Evolutionary conservation across 2,113 vertebrate genomes (phyloP).

Genomic region (Glareola pratincola): DNA sequence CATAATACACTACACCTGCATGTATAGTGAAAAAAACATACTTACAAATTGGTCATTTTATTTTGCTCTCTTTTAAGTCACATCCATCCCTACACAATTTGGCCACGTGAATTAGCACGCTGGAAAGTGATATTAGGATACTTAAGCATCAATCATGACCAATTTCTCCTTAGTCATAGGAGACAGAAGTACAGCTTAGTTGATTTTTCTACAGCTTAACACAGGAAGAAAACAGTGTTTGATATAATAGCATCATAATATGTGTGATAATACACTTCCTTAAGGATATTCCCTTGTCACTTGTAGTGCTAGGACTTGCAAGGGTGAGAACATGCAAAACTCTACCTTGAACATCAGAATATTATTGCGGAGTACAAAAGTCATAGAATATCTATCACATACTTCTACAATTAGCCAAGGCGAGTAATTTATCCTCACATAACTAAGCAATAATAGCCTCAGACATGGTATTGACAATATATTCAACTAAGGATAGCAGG

Average conservation of each 20-base stretch:
- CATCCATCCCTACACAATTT: not conserved
- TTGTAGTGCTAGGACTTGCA: not conserved
- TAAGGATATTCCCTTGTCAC: not conserved
- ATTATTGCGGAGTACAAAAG: not conserved
- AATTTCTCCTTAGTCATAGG: not conserved
- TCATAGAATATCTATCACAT: not conserved
- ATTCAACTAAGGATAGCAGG: not conserved
- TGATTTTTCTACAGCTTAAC: not conserved
- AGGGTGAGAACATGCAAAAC: not conserved
- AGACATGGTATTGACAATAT: not conserved
- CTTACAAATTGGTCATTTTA: not conserved
- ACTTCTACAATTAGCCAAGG: not conserved
- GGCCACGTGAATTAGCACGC: not conserved
- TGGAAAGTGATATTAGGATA: not conserved
- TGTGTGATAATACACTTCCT: not conserved
- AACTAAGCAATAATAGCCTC: not conserved
- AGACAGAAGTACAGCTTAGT: not conserved
- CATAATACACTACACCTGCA: not conserved
- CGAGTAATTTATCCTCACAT: not conserved
- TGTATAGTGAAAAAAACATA: not conserved
- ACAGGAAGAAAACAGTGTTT: not conserved
- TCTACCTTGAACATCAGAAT: not conserved
- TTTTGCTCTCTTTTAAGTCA: not conserved
- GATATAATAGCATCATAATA: rapidly evolving
- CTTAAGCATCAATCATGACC: not conserved